Conservation (phyloP, 2,797 vertebrate species). For the Onychomys arenicola region DNA sequence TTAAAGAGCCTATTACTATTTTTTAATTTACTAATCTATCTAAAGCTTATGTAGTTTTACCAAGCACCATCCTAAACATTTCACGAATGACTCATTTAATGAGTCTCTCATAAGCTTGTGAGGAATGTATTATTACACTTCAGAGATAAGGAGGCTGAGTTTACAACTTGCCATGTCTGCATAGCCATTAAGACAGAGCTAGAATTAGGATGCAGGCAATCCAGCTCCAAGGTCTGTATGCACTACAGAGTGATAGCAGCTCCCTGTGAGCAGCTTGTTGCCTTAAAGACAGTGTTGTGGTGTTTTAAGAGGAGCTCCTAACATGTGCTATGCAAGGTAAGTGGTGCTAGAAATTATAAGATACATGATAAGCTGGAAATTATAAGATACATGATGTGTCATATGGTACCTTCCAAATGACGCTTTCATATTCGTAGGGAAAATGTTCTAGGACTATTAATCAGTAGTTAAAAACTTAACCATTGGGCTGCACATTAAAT, state of each 20-base stretch:
- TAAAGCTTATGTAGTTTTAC: neutral
- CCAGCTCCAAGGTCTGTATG: neutral
- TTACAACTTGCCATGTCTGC: constrained; percentile 42
- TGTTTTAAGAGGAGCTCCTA: constrained; percentile 13
- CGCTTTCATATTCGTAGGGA: constrained; percentile 39
- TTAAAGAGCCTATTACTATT: constrained; percentile 7
- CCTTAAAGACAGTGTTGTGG: neutral
- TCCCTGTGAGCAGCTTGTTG: constrained; percentile 29
- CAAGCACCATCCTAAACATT: neutral
- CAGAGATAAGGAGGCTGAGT: constrained; percentile 32
- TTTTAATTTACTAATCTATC: constrained; percentile 50
- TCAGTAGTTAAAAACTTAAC: constrained; percentile 39
- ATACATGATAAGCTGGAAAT: constrained; percentile 37
- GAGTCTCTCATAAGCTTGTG: neutral
- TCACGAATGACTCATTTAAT: constrained; percentile 31
- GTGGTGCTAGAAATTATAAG: neutral
- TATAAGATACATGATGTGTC: neutral
- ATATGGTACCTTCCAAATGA: neutral
- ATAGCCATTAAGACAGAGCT: neutral
- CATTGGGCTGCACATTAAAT: neutral
- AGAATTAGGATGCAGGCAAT: constrained; percentile 22
- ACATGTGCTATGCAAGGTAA: neutral
- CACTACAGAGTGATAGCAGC: neutral
- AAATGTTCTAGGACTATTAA: constrained; percentile 15
- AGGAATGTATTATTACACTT: constrained; percentile 21